Base-by-base conservation (phyloP, 2,113 vertebrate species). In the Arenaria interpres region DNA sequence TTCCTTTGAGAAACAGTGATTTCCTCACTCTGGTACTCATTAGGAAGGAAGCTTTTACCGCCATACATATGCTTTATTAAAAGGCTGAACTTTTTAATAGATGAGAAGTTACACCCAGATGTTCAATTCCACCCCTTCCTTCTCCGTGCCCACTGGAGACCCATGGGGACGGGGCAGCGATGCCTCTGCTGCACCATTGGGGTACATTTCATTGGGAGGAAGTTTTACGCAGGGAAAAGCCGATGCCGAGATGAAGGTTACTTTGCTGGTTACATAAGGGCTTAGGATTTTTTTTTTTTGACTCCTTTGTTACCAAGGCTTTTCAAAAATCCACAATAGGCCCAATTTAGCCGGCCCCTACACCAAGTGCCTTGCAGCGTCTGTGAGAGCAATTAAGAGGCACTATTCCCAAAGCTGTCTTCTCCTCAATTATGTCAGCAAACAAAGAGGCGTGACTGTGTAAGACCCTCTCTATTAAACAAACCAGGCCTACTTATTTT, bases 331-430 rank as follows among this genome's bases (percentile, higher is more conserved):
- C 87, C 95, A 77, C 93, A 88, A 66, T 9, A 85, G 69, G 67
- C 50, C 80, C 27, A 76, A 79, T 89, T 94, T 91, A 95, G 71
- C 85, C 60, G 18, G 67, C 22, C 67, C 78, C 57, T 94, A 64
- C 41, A 50, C 57, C 0, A 1, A 91, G 71, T 73, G 86, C 86
- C 87, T 83, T 56, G 67, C 84, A 89, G 94, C 3, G 0, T 80
- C 91, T 80, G 62, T 72, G 79, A 96, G 69, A 96, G 96, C 91
- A 97, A 97, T 97, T 97, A 96, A 97, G 95, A 45, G 92, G 32
- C 41, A 22, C 78, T 89, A 92, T 91, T 97, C 95, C 96, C 96
- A 71, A 66, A 89, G 89, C 97, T 82, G 74, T 83, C 94, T 91
- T 88, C 93, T 93, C 84, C 93, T 94, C 96, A 96, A 94, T 97